Conservation (phyloP, 2,113 vertebrate genomes). For the Microcebus lehilahytsara region DNA sequence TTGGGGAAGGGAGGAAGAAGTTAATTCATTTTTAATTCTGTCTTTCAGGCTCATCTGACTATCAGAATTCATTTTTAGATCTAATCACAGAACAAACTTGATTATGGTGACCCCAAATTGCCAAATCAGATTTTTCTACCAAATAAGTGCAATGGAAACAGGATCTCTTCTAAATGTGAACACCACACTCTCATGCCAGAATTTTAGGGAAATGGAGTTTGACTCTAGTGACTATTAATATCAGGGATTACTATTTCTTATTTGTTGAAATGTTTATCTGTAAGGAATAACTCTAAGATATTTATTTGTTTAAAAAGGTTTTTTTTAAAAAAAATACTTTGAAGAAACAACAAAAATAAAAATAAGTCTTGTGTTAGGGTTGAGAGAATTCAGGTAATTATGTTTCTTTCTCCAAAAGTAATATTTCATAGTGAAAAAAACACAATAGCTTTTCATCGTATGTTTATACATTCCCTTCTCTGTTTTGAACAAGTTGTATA, state of each 20-base stretch:
- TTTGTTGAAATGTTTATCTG: neutral
- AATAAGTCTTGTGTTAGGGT: neutral
- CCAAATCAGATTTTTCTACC: conserved; percentile 31
- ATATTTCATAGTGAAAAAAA: neutral
- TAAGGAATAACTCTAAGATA: neutral
- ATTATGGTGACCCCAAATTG: neutral
- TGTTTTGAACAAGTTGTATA: neutral
- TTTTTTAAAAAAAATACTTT: neutral
- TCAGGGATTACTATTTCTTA: neutral
- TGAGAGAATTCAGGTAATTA: neutral
- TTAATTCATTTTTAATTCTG: neutral
- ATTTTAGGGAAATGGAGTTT: conserved; percentile 14
- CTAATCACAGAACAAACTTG: neutral
- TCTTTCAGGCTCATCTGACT: neutral
- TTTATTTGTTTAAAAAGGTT: neutral
- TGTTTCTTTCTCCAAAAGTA: neutral
- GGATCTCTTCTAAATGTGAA: neutral
- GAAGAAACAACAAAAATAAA: neutral
- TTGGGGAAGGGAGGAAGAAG: neutral
- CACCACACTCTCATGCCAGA: neutral
- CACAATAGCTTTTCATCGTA: neutral
- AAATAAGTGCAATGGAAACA: neutral
- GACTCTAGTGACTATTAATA: neutral
- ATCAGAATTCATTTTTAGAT: neutral
- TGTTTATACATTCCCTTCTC: neutral